A percentile compares a stretch with the other conserved stretches of the same genome.
phyloP scores from a whole-genome alignment of 2,888 invertebrate genomes.

The Glaucopsyche alexis region DNA sequence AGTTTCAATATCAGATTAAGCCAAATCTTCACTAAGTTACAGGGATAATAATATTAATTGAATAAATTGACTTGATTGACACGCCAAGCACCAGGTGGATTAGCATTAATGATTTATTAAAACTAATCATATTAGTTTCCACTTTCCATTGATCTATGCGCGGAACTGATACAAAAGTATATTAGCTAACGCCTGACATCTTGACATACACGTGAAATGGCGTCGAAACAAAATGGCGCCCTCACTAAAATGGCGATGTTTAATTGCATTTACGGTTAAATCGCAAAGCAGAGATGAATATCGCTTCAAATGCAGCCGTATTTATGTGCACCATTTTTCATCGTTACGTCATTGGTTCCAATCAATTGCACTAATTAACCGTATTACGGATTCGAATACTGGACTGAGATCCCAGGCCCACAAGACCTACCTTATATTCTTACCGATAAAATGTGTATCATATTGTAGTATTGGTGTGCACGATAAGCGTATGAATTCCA shows the following conservation, averaged over 20 bases:
- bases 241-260: not conserved
- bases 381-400: not conserved
- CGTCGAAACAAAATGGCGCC: not conserved
- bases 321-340: not conserved
- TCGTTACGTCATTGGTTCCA: not conserved
- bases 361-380: not conserved
- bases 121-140: not conserved
- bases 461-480: too few species aligned
- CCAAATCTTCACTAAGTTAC: not conserved
- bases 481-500: too few species aligned
- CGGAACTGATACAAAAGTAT: not conserved
- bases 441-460: too few species aligned
- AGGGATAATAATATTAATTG: not conserved
- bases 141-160: not conserved
- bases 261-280: not conserved
- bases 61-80: not conserved
- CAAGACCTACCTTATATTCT: not conserved
- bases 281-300: constrained; percentile 3
- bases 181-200: too few species aligned
- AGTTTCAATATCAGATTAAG: not conserved
- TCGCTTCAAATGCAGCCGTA: not conserved
- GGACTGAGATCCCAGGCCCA: too few species aligned
- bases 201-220: not conserved
- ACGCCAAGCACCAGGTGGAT: not conserved
- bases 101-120: not conserved